phyloP scores from a whole-genome alignment of 1,140 invertebrate species.

The Brachionus plicatilis region DNA sequence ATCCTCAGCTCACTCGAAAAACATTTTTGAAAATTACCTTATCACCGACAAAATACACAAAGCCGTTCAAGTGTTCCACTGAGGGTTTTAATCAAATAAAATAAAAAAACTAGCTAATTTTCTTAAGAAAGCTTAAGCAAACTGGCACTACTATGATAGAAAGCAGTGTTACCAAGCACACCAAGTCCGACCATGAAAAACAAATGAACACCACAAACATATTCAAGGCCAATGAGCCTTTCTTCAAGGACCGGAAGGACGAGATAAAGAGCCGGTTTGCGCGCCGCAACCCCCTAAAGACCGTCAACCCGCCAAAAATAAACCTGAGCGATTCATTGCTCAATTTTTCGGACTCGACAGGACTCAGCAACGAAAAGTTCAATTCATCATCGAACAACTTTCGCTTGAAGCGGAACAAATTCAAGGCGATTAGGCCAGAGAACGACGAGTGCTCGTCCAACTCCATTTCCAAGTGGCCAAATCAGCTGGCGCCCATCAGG shows the following conservation, averaged over 20 bases:
- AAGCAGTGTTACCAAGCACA: not conserved
- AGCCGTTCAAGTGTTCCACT: not conserved
- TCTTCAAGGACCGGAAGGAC: not conserved
- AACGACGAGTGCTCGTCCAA: not conserved
- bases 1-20: not conserved
- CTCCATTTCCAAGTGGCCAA: constrained; percentile 3
- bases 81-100: not conserved
- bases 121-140: not conserved
- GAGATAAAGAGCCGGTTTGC: not conserved
- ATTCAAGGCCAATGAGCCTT: not conserved
- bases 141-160: not conserved
- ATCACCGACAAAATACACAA: constrained; percentile 5
- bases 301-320: not conserved
- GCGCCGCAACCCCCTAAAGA: not conserved
- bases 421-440: not conserved
- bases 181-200: not conserved
- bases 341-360: not conserved
- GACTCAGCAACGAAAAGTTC: constrained; percentile 9
- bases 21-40: not conserved
- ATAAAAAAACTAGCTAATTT: not conserved
- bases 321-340: not conserved
- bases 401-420: not conserved
- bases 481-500: not conserved
- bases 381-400: not conserved
- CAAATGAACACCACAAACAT: not conserved